Evolutionary conservation across 2,113 vertebrate genomes (phyloP).

Genomic region (Melanostigma gelatinosum): DNA sequence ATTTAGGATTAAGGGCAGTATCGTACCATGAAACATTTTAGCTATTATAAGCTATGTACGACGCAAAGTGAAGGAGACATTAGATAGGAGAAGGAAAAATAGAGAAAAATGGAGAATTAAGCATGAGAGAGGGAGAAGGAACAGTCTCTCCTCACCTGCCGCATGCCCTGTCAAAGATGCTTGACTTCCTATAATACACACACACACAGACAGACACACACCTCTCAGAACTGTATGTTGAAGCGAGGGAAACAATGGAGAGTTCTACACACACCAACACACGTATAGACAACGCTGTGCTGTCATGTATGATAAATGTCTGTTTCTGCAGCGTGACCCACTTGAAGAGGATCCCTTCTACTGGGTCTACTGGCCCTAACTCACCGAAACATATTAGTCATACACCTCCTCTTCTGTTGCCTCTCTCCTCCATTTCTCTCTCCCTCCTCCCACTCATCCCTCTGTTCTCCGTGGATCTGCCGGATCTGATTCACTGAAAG

Average conservation of each 20-base stretch:
- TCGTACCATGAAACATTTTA: neutral
- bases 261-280: constrained; percentile 28
- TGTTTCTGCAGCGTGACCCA: constrained; percentile 63
- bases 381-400: constrained; percentile 31
- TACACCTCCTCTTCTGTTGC: constrained; percentile 13
- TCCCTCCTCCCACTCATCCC: neutral
- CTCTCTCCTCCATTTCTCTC: constrained; percentile 7
- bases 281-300: neutral
- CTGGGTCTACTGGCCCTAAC: constrained; percentile 19
- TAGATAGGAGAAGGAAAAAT: neutral
- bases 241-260: constrained; percentile 29
- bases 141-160: constrained; percentile 30
- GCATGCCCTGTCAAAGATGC: constrained; percentile 44
- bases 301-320: constrained; percentile 64
- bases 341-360: constrained; percentile 45
- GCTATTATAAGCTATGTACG: too few species aligned
- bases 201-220: neutral
- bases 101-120: neutral
- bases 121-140: neutral
- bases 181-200: constrained; percentile 27
- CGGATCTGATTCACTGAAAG: neutral
- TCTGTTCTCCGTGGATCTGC: constrained; percentile 7
- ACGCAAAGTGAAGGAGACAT: neutral
- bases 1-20: neutral
- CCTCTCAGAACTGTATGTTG: constrained; percentile 11